Base-by-base conservation (phyloP, 2,888 invertebrate species). In the Dicycla oo region DNA sequence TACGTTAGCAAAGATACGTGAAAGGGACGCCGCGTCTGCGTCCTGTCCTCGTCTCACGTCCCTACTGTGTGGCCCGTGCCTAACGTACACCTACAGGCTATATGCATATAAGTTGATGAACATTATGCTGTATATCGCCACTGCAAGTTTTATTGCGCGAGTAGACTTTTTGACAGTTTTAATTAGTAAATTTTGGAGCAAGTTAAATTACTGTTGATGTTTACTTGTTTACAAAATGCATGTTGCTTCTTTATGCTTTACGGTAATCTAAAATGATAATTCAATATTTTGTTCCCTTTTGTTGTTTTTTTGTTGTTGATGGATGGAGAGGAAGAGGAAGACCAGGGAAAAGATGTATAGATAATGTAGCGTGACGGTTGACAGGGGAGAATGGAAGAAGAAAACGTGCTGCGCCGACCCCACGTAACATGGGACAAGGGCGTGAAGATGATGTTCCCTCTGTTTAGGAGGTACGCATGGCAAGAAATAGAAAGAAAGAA, bases 151-250 rank as follows among this genome's bases (percentile, higher is more conserved):
- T 23, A 51, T 43, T 26, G 51, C 26, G 6, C 23, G 4, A 18
- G 4, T 34, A 20, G 0, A 74, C 26, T n/a, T 45, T 51, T 20
- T 26, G 26, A 26, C 34, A 53, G 13, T 45, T 72, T 54, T 75
- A 65, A 65, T 72, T 66, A 30, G 38, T 65, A 40, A 43, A 53
- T 8, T 34, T 26, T 38, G 13, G 7, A 53, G n/a, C n/a, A 23
- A 65, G n/a, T 45, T 45, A 45, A 38, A 30, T 72, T 64, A 26
- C n/a, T 51, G 74, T 51, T 23, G 20, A 70, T 53, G 7, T 43
- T 70, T 34, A 15, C 20, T 53, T 53, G 7, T 43, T 70, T 34
- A 15, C 20, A 34, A 34, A 34, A n/a, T n/a, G 38, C 68, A 8
- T 11, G 26, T n/a, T 26, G 1, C 11, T 38, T 11, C 15, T 69